phyloP scores from a whole-genome alignment of 2,797 vertebrate genomes.

The Eptatretus atami region DNA sequence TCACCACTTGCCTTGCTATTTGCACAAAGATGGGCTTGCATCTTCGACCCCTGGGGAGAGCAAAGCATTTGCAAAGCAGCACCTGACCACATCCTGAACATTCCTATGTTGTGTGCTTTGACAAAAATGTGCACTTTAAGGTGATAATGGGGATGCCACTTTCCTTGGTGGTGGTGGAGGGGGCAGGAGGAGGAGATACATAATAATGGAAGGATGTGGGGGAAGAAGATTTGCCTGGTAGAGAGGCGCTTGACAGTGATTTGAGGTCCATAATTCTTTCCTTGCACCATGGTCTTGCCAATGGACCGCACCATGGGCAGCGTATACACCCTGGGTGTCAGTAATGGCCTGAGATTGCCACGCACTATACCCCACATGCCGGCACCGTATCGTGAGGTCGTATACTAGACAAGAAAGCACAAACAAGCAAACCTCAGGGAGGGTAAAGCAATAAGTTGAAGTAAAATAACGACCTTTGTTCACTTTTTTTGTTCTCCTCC shows the following conservation, averaged over 20 bases:
- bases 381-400: constrained; percentile 33
- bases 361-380: constrained; percentile 37
- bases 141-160: no score
- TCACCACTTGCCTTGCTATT: constrained; percentile 36
- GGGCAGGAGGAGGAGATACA: no score
- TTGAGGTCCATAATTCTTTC: constrained; percentile 38
- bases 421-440: accelerated
- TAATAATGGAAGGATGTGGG: no score
- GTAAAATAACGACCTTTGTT: not conserved
- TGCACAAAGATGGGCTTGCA: constrained; percentile 44
- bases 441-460: not conserved
- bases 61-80: not conserved
- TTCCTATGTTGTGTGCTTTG: no score
- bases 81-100: constrained; percentile 6
- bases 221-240: constrained; percentile 20
- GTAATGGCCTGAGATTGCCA: constrained; percentile 26
- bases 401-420: constrained; percentile 18
- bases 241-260: constrained; percentile 42
- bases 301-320: constrained; percentile 43
- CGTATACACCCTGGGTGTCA: constrained; percentile 30
- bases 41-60: constrained; percentile 22
- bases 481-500: not conserved
- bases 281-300: constrained; percentile 45
- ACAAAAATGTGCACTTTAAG: not conserved
- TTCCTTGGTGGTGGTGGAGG: no score